Percentiles rank a stretch among this genome's conserved stretches.
Evolutionary conservation across 2,797 vertebrate species (phyloP).

Genomic region (Lepilemur septentrionalis): DNA sequence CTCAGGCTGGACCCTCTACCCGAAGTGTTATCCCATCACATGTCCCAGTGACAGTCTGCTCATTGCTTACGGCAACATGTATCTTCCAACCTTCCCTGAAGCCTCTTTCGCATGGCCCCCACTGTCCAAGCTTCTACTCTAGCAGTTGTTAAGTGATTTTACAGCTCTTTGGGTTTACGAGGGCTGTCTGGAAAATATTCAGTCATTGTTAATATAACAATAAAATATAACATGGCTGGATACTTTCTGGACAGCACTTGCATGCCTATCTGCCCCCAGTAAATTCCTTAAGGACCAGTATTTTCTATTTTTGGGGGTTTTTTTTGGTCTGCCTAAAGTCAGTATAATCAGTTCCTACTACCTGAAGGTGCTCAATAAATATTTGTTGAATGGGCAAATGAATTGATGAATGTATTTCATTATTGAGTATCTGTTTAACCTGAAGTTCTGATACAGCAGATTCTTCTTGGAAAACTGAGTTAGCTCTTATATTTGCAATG

Average conservation of each 20-base stretch:
- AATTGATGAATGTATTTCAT: not conserved
- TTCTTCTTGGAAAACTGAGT: constrained; percentile 22
- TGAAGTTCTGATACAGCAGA: not conserved
- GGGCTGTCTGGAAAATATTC: no score
- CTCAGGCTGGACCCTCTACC: not conserved
- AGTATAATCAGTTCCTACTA: not conserved
- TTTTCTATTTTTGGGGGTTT: not conserved
- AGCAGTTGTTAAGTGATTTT: not conserved
- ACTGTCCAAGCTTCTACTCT: not conserved
- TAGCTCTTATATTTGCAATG: not conserved
- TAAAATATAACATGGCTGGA: no score
- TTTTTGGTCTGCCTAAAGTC: not conserved
- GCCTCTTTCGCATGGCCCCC: not conserved
- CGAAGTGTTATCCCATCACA: not conserved
- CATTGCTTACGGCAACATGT: not conserved
- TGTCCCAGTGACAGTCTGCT: not conserved
- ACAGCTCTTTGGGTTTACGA: not conserved
- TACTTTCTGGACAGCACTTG: no score
- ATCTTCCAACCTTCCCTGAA: not conserved
- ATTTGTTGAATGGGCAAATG: not conserved
- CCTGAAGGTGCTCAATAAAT: not conserved
- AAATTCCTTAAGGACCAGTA: not conserved
- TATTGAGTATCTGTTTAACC: not conserved
- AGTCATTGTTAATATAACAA: no score
- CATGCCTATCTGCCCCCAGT: not conserved